phyloP scores from a whole-genome alignment of 2,113 vertebrate species.

The Pantherophis guttatus region DNA sequence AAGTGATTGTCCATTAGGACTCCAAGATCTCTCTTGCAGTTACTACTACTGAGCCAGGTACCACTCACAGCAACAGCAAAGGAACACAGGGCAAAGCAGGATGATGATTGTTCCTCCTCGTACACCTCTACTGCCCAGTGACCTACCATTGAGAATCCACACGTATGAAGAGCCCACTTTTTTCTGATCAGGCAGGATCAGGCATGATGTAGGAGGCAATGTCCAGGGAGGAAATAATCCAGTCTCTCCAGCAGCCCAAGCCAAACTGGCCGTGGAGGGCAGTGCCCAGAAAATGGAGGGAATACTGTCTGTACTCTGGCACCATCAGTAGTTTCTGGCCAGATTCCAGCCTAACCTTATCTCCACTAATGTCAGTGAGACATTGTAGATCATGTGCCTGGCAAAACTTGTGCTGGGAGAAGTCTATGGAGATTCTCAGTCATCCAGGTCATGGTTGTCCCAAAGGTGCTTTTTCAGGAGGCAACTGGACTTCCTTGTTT shows the following conservation, averaged over 20 bases:
- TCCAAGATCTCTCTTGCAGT: not conserved
- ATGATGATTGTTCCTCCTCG: not conserved
- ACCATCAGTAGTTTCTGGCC: not conserved
- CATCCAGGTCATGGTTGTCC: no score
- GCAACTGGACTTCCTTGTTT: no score
- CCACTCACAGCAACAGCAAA: not conserved
- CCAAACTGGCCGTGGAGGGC: not conserved
- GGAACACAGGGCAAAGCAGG: not conserved
- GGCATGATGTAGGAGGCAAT: not conserved
- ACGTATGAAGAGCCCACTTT: not conserved
- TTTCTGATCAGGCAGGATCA: not conserved
- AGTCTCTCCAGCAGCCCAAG: not conserved
- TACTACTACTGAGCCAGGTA: not conserved
- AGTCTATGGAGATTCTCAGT: not conserved
- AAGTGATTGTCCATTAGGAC: not conserved
- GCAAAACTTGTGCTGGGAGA: not conserved
- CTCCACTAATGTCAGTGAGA: not conserved
- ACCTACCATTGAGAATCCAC: not conserved
- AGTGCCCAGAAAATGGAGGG: not conserved
- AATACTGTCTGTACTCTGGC: not conserved
- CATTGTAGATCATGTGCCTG: not conserved
- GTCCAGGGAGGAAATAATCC: not conserved
- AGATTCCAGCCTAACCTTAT: not conserved
- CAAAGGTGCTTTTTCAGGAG: no score
- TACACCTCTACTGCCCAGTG: not conserved